Evolutionary conservation across 2,797 vertebrate species (phyloP).

Genomic region (Poecilia gillii): DNA sequence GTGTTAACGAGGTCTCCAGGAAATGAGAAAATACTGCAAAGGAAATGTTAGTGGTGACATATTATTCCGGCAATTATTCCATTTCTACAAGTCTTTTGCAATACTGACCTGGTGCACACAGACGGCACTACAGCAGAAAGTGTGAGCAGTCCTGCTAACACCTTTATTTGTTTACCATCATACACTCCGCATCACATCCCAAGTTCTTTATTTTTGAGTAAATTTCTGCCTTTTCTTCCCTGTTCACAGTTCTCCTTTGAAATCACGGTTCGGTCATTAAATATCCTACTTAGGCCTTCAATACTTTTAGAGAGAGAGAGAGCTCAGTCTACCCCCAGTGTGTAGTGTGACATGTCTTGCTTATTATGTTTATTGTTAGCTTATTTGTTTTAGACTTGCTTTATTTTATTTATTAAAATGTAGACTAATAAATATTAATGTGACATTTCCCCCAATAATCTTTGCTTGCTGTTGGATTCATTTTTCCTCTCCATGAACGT

Average conservation of each 20-base stretch:
- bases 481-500: background rate
- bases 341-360: background rate
- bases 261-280: background rate
- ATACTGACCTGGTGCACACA: background rate
- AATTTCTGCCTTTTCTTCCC: background rate
- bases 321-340: background rate
- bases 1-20: background rate
- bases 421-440: background rate
- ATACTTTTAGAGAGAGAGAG: background rate
- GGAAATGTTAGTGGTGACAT: background rate
- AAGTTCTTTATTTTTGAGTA: background rate
- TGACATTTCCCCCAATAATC: background rate
- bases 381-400: background rate
- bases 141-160: background rate
- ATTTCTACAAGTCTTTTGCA: background rate
- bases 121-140: background rate
- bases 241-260: background rate
- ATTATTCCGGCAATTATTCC: background rate
- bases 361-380: background rate
- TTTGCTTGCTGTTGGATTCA: background rate
- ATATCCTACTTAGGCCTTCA: background rate
- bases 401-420: background rate
- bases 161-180: background rate
- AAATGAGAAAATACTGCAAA: background rate
- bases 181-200: background rate